Evolutionary conservation across 2,113 vertebrate genomes (phyloP).

Genomic region (Vicugna pacos): DNA sequence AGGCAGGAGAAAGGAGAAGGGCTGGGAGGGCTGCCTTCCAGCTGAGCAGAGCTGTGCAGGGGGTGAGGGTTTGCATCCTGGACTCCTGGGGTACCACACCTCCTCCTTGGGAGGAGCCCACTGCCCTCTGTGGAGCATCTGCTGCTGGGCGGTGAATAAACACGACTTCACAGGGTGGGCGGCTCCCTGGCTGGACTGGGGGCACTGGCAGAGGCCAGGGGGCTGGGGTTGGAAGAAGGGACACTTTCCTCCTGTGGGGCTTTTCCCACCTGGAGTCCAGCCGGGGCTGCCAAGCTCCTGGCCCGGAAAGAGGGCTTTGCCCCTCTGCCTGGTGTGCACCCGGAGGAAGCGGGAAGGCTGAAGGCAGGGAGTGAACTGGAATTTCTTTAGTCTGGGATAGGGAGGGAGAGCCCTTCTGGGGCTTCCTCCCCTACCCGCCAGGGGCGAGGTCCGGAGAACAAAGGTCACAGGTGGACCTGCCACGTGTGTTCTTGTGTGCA

Average conservation of each 20-base stretch:
- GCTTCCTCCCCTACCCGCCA: not conserved
- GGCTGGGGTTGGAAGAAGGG: not conserved
- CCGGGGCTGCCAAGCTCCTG: not conserved
- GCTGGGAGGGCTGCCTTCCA: not conserved
- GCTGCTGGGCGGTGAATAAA: not conserved
- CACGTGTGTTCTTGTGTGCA: not conserved
- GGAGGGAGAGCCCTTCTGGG: not conserved
- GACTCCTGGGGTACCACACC: not conserved
- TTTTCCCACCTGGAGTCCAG: not conserved
- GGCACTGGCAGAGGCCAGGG: not conserved
- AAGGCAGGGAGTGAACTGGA: not conserved
- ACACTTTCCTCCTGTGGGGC: not conserved
- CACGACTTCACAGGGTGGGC: not conserved
- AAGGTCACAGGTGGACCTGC: constrained; percentile 69
- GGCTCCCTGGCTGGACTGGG: not conserved
- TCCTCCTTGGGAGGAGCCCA: not conserved
- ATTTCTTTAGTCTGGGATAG: not conserved
- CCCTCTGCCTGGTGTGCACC: not conserved
- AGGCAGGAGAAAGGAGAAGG: not conserved
- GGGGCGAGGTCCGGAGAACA: constrained; percentile 28
- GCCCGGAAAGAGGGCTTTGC: not conserved
- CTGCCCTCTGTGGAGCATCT: not conserved
- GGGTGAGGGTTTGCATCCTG: not conserved
- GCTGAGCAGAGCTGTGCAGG: too few species aligned
- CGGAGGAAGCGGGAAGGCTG: not conserved